Conservation (phyloP, 2,888 invertebrate genomes). For the Melangyna quadrimaculata region DNA sequence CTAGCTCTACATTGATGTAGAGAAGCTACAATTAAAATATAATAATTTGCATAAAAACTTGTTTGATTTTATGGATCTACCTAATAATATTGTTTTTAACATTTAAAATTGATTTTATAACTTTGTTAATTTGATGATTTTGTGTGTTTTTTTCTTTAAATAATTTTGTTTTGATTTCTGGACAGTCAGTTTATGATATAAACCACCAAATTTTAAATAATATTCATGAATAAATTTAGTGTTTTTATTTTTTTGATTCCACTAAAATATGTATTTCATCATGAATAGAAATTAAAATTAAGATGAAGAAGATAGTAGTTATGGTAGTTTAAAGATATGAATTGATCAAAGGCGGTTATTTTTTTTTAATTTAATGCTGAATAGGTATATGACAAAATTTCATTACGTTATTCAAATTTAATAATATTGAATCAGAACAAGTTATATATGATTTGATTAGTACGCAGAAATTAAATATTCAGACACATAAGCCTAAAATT, state of each 20-base stretch:
- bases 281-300: not conserved
- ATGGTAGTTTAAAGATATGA: not conserved
- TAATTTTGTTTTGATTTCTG: not conserved
- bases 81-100: not conserved
- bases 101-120: not conserved
- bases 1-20: conserved; percentile 15
- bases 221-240: not conserved
- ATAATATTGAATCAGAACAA: not conserved
- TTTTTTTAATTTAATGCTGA: too few relatives aligned
- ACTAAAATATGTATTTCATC: not conserved
- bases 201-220: not conserved
- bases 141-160: not conserved
- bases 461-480: not conserved
- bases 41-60: conserved; percentile 13
- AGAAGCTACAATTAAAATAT: not conserved
- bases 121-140: conserved; percentile 4
- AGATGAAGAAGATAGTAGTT: not conserved
- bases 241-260: not conserved
- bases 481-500: not conserved
- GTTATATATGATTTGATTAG: not conserved
- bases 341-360: not conserved
- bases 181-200: not conserved
- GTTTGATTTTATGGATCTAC: not conserved
- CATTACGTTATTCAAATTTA: not conserved
- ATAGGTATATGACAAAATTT: not conserved